These are phyloP conservation scores for Danio jaintianensis DNA, from an alignment of 2,797 vertebrate species.

Conservation along the genomic window DNA sequence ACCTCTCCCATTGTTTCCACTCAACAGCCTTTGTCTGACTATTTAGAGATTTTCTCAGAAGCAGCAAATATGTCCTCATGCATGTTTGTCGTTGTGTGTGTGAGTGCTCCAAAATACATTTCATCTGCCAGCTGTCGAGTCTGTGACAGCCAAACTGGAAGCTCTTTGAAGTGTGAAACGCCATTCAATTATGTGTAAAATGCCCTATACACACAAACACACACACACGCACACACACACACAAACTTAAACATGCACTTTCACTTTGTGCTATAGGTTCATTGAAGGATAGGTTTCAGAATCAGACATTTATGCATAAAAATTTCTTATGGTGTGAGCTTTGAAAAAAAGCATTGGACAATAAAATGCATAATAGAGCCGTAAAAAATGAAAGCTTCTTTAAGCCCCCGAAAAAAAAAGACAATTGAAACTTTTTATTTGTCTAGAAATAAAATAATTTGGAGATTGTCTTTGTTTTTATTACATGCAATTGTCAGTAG, in stretches of 20 bases:
- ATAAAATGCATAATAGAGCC: not conserved
- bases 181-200: constrained; percentile 60
- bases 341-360: not conserved
- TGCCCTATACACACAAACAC: constrained; percentile 33
- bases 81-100: constrained; percentile 15
- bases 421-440: too few relatives aligned
- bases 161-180: constrained; percentile 73
- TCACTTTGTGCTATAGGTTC: not conserved
- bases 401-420: too few relatives aligned
- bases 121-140: constrained; percentile 70
- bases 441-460: too few relatives aligned
- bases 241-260: constrained; percentile 10
- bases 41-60: constrained; percentile 41
- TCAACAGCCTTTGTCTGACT: constrained; percentile 33
- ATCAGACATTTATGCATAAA: constrained; percentile 24
- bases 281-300: constrained; percentile 25
- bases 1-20: not conserved
- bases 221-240: constrained; percentile 43
- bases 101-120: constrained; percentile 63
- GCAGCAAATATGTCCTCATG: constrained; percentile 47
- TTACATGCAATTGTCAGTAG: too few relatives aligned
- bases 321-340: constrained; percentile 11
- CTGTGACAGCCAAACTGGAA: constrained; percentile 65
- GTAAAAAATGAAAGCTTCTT: not conserved
- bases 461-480: too few relatives aligned